Percentiles rank a stretch among this genome's conserved stretches.
phyloP scores from a whole-genome alignment of 2,113 vertebrate genomes.

The Lanius collurio region DNA sequence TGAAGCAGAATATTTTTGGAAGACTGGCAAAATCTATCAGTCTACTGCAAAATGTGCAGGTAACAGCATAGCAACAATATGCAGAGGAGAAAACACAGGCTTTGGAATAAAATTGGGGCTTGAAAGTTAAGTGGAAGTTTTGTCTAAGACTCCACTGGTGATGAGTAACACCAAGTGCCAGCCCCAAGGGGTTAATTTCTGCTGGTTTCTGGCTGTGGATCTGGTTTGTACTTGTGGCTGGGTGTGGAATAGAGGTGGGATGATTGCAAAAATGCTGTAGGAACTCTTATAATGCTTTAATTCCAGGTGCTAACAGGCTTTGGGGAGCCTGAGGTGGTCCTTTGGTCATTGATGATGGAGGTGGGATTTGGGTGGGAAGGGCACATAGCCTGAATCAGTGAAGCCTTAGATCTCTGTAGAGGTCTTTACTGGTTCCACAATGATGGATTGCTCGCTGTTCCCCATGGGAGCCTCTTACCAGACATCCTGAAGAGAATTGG shows the following conservation, averaged over 20 bases:
- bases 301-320: not conserved
- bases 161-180: not conserved
- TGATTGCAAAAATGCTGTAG: not conserved
- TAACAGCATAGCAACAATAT: not conserved
- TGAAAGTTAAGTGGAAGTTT: not conserved
- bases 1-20: slow-evolving; percentile 25
- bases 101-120: not conserved
- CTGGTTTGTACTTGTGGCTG: not conserved
- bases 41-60: not conserved
- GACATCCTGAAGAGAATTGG: not conserved
- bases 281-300: not conserved
- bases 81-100: not conserved
- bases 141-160: not conserved
- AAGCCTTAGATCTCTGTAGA: not conserved
- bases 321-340: not conserved
- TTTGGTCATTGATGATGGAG: not conserved
- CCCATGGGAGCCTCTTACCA: not conserved
- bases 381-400: rapidly evolving
- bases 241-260: not conserved
- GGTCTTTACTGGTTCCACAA: not conserved
- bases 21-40: not conserved
- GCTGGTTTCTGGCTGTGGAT: not conserved
- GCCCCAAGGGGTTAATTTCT: not conserved
- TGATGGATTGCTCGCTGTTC: not conserved
- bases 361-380: not conserved